Conservation (phyloP, 2,113 vertebrate genomes). For the Planiliza haematocheilus region DNA sequence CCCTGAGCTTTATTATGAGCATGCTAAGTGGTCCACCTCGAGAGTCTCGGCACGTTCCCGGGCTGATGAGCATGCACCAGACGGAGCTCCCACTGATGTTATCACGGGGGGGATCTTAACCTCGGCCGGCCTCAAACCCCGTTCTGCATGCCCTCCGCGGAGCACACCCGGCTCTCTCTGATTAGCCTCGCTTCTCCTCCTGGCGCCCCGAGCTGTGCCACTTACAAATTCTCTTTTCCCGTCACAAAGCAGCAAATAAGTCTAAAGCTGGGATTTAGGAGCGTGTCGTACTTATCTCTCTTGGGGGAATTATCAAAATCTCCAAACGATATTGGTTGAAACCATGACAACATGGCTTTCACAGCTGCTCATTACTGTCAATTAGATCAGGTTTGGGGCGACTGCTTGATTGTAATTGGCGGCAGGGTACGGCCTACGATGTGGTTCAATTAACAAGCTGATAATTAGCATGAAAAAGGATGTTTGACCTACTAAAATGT, state of each 20-base stretch:
- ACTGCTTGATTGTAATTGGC: too few species aligned
- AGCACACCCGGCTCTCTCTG: background rate
- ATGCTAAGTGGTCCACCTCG: constrained; percentile 11
- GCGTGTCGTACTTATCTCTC: constrained; percentile 10
- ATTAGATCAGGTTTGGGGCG: too few species aligned
- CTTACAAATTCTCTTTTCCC: background rate
- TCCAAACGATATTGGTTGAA: background rate
- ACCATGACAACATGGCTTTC: background rate
- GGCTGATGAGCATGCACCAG: constrained; percentile 27
- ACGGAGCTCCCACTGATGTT: constrained; percentile 24
- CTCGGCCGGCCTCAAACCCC: constrained; percentile 36
- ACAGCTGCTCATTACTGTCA: background rate
- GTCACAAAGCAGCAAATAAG: constrained; percentile 3
- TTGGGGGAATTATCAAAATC: background rate
- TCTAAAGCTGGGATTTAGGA: background rate
- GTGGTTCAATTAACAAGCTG: too few species aligned
- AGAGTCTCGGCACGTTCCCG: constrained; percentile 39
- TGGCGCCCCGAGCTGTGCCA: background rate
- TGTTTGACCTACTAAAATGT: too few species aligned
- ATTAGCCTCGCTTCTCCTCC: constrained; percentile 20
- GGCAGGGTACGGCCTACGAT: too few species aligned
- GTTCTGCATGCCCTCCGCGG: constrained; percentile 13
- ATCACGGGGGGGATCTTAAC: constrained; percentile 42
- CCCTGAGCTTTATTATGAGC: background rate
- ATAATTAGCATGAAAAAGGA: too few species aligned